Evolutionary conservation across 2,888 invertebrate species (phyloP).

Genomic region (Branchipolynoe longqiensis): DNA sequence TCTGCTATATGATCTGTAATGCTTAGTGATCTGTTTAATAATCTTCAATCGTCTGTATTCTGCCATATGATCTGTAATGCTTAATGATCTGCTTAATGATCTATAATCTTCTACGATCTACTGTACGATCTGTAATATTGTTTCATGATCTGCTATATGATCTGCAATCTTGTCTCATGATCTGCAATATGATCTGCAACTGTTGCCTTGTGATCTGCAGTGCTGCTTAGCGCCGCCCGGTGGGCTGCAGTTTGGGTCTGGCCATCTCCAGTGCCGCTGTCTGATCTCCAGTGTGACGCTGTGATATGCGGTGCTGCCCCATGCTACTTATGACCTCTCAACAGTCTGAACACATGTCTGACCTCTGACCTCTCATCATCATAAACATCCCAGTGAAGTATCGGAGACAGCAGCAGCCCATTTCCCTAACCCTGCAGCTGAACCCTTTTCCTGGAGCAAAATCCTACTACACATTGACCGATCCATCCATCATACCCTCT

Average conservation of each 20-base stretch:
- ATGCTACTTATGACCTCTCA: no score
- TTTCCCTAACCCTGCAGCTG: no score
- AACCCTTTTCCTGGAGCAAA: no score
- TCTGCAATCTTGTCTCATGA: neutral
- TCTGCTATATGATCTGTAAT: neutral
- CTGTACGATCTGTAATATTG: neutral
- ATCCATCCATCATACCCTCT: no score
- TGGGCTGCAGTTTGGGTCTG: neutral
- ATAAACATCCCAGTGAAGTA: slow-evolving; percentile 28
- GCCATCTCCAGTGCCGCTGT: neutral
- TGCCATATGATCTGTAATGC: neutral
- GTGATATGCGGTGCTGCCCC: neutral
- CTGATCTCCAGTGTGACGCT: neutral
- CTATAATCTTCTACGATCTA: neutral
- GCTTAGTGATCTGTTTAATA: neutral
- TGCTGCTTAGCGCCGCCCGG: neutral
- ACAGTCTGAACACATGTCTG: slow-evolving; percentile 7
- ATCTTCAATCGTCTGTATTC: neutral
- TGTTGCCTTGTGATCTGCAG: neutral
- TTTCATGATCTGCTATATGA: neutral
- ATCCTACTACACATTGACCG: no score
- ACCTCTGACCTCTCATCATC: slow-evolving; percentile 12
- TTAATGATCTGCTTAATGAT: neutral
- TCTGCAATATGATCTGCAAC: neutral
- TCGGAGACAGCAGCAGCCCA: neutral